These are phyloP conservation scores for Anguilla megastoma DNA, from an alignment of 2,797 vertebrate species.

Conservation along the genomic window DNA sequence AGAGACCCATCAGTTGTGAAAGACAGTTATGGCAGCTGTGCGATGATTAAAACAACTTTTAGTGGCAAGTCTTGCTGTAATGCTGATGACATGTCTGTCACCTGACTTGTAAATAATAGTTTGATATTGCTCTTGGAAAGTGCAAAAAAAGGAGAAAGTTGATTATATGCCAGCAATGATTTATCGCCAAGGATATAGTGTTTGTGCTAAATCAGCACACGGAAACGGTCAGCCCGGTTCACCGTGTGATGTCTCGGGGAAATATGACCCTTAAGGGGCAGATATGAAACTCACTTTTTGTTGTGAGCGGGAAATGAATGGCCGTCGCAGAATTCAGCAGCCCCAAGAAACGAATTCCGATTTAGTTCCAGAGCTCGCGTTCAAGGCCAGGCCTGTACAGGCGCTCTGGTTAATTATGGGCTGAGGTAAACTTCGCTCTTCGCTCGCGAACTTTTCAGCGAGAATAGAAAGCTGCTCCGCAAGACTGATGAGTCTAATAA, in stretches of 20 bases:
- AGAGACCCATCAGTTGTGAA: background rate
- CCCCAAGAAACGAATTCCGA: background rate
- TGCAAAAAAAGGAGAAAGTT: background rate
- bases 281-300: background rate
- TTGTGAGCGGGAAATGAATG: background rate
- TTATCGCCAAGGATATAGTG: slow-evolving; percentile 3
- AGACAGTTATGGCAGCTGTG: background rate
- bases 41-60: slow-evolving; percentile 8
- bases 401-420: background rate
- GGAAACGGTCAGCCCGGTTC: background rate
- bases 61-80: slow-evolving; percentile 4
- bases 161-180: background rate
- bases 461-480: slow-evolving; percentile 28
- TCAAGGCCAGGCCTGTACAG: background rate
- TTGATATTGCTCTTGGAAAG: slow-evolving; percentile 1
- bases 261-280: background rate
- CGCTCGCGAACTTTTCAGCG: slow-evolving; percentile 39
- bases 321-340: background rate
- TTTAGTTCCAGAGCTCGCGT: background rate
- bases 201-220: background rate
- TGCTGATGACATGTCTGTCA: background rate
- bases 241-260: background rate
- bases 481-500: slow-evolving; percentile 40
- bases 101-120: background rate
- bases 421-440: background rate